Percentiles rank a stretch among this genome's conserved stretches.
Evolutionary conservation across 2,797 vertebrate species (phyloP).

Genomic region (Somateria mollissima): DNA sequence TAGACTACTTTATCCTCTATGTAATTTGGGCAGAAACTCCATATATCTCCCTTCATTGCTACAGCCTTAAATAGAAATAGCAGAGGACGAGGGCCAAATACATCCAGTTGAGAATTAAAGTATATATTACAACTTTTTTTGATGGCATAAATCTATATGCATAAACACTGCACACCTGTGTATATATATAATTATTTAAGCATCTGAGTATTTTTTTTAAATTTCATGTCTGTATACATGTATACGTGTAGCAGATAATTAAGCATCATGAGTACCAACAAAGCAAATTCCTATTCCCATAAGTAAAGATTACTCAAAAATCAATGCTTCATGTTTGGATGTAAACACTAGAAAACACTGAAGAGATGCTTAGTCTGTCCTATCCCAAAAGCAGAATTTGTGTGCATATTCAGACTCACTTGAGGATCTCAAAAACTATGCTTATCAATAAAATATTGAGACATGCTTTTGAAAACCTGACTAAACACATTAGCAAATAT

Average conservation of each 20-base stretch:
- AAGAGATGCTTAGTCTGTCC: background rate
- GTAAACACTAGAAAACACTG: background rate
- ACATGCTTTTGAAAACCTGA: background rate
- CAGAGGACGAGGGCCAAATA: background rate
- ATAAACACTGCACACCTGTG: background rate
- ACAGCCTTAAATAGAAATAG: conserved; percentile 30
- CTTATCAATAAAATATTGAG: background rate
- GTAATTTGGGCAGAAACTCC: conserved; percentile 28
- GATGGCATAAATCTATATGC: background rate
- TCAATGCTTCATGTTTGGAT: background rate
- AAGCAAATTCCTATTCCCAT: background rate
- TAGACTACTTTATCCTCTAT: conserved; percentile 35
- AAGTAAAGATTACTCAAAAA: background rate
- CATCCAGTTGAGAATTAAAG: background rate
- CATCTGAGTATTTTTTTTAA: background rate
- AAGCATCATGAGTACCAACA: background rate
- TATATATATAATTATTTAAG: background rate
- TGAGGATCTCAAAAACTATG: background rate
- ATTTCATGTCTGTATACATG: background rate
- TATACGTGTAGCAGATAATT: background rate
- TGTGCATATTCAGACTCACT: background rate
- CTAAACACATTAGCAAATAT: background rate
- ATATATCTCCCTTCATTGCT: conserved; percentile 1
- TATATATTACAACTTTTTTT: background rate
- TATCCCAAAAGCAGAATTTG: background rate